These are phyloP conservation scores for Bambusicola thoracicus DNA, from an alignment of 2,113 vertebrate species.

Conservation along the genomic window DNA sequence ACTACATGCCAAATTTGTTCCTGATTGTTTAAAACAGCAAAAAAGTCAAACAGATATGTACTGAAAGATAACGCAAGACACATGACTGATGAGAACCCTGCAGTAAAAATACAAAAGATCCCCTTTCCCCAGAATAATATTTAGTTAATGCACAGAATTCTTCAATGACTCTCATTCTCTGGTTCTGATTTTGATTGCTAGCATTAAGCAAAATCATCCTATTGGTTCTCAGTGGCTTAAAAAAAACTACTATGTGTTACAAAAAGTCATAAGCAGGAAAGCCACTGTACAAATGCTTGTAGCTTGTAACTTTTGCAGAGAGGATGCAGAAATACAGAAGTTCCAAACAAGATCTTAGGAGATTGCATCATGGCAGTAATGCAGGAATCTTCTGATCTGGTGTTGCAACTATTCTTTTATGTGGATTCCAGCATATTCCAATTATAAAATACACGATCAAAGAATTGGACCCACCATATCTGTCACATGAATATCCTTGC, in stretches of 20 bases:
- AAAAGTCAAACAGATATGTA: slow-evolving; percentile 29
- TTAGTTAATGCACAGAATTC: slow-evolving; percentile 48
- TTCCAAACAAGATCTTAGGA: background rate
- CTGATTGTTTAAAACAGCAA: slow-evolving; percentile 35
- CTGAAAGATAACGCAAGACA: slow-evolving; percentile 54
- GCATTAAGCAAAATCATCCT: background rate
- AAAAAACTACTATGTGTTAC: background rate
- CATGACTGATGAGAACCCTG: slow-evolving; percentile 50
- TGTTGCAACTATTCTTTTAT: background rate
- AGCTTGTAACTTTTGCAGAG: background rate
- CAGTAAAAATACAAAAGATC: slow-evolving; percentile 42
- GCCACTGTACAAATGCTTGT: background rate
- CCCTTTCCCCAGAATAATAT: slow-evolving; percentile 9
- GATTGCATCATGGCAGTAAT: background rate
- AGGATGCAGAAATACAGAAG: background rate
- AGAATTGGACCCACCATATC: background rate
- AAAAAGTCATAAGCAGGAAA: background rate
- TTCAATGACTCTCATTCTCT: background rate
- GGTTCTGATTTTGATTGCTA: slow-evolving; percentile 8
- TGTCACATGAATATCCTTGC: background rate
- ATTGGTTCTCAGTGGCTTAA: background rate
- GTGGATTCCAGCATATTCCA: background rate
- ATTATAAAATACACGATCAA: background rate
- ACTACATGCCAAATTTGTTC: slow-evolving; percentile 59
- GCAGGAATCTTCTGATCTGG: background rate